Evolutionary conservation across 2,113 vertebrate species (phyloP), one percentile per base, ranked within the genome.

Genomic region (Odocoileus virginianus): DNA sequence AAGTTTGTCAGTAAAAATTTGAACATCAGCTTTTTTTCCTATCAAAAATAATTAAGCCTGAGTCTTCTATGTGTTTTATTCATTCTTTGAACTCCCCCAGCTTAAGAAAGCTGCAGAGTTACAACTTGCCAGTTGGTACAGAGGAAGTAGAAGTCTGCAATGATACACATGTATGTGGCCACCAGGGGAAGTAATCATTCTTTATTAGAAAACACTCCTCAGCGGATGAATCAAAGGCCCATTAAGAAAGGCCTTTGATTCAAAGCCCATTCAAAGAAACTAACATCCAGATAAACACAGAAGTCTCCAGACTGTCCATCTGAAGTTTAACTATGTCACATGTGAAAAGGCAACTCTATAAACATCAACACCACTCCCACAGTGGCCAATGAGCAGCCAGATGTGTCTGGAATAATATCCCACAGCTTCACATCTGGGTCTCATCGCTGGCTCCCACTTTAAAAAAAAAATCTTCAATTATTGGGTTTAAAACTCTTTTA

Each of bases 301-400:
- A 96, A 91, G 96, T 94, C 96, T 97, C 97, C 98, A 98, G 97
- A 94, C 96, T 94, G 88, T 91, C 95, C 97, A 98, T 91, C 93
- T 97, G 97, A 98, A 97, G 94, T 95, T 97, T 93, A 97, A 95
- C 78, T 74, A 83, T 93, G 91, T 94, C 83, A 74, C 91, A 91
- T 96, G 95, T 88, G 89, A 94, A 93, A 95, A 95, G 54, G 57
- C 93, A 91, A 91, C 88, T 94, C 89, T 97, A 25, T 97, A 96
- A 97, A 97, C 95, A 98, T 30, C 40, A 61, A 28, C 57, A 67
- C 64, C 52, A 87, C 87, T 16, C 40, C 78, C 94, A 33, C 19
- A 86, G 86, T 85, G 54, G 47, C 88, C 95, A 50, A 36, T 50
- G 95, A 88, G 89, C 96, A 95, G 91, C 85, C 91, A 96, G 95